Evolutionary conservation across 2,888 invertebrate species (phyloP).

Genomic region (Bimastos eiseni): DNA sequence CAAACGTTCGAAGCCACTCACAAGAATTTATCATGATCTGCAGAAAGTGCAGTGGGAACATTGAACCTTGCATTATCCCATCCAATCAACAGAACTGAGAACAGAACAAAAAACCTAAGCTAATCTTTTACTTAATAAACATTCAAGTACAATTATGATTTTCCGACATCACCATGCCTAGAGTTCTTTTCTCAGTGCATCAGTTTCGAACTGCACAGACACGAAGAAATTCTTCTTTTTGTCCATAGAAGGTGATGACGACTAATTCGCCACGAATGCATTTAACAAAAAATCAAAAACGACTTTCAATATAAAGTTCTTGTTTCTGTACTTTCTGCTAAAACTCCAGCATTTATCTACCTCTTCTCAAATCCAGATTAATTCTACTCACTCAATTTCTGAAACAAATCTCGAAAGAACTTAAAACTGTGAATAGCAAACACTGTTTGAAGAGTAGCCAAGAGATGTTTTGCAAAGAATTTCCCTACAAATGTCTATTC

Average conservation of each 20-base stretch:
- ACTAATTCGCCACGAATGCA: not conserved
- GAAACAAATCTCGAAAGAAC: not conserved
- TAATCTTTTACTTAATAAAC: not conserved
- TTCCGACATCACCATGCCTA: not conserved
- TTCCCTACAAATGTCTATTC: not conserved
- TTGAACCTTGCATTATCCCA: not conserved
- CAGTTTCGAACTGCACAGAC: not conserved
- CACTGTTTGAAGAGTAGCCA: not conserved
- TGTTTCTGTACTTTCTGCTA: not conserved
- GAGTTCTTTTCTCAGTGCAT: no score
- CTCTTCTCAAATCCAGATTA: not conserved
- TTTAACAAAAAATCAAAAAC: not conserved
- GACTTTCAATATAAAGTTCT: not conserved
- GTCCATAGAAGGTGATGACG: not conserved
- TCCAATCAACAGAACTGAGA: not conserved
- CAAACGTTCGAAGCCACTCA: not conserved
- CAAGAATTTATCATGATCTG: not conserved
- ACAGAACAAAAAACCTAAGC: not conserved
- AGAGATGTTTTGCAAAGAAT: not conserved
- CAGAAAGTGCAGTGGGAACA: constrained; percentile 3
- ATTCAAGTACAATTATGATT: not conserved
- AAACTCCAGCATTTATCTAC: not conserved
- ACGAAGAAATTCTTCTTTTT: not conserved
- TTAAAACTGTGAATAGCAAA: not conserved
- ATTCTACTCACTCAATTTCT: not conserved